Percentiles rank a stretch among this genome's conserved stretches.
These are phyloP conservation scores for Himantopus leucocephalus DNA, from an alignment of 2,113 vertebrate species.

Conservation along the genomic window DNA sequence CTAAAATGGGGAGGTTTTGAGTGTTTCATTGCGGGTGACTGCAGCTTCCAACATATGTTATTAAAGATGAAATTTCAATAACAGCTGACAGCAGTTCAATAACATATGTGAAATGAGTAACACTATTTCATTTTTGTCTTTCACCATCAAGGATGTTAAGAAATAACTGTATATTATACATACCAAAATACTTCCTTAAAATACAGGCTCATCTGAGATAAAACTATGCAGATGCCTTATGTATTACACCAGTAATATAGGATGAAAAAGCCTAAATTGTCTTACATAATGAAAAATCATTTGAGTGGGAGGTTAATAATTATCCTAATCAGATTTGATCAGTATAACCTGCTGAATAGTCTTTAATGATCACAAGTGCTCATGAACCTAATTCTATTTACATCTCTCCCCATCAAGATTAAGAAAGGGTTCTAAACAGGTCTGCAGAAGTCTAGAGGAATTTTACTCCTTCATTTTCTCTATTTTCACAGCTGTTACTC, in stretches of 20 bases:
- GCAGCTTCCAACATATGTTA: background rate
- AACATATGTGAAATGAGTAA: background rate
- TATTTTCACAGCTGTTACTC: background rate
- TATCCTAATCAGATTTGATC: background rate
- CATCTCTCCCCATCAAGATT: background rate
- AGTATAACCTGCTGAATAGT: background rate
- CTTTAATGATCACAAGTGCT: background rate
- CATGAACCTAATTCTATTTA: background rate
- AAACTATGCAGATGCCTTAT: background rate
- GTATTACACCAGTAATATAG: background rate
- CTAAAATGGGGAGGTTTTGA: background rate
- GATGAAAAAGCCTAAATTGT: background rate
- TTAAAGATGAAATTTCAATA: background rate
- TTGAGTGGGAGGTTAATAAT: background rate
- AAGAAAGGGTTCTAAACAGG: background rate
- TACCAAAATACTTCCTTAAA: background rate
- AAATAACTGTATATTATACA: background rate
- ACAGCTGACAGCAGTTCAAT: background rate
- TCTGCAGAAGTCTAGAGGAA: background rate
- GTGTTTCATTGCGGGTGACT: background rate
- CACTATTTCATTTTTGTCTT: background rate
- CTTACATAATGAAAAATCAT: background rate
- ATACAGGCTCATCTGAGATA: background rate
- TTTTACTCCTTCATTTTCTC: background rate
- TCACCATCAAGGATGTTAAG: background rate